Percentiles rank a stretch among this genome's conserved stretches.
These are phyloP conservation scores for Thamnophis elegans DNA, from an alignment of 2,797 vertebrate genomes.

Conservation along the genomic window DNA sequence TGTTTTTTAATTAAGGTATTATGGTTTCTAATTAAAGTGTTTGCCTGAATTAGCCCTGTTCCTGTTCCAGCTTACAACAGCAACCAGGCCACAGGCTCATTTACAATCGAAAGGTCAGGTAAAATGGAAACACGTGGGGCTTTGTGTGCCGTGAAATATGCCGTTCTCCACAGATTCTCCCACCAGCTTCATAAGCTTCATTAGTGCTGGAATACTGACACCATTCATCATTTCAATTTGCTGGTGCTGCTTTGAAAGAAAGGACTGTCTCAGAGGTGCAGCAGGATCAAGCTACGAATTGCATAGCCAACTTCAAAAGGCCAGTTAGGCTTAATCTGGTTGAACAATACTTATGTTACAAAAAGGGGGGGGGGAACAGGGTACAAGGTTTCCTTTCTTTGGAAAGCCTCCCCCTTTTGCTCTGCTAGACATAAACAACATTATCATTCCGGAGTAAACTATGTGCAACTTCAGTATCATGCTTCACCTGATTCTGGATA, in stretches of 20 bases:
- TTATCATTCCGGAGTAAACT: not conserved
- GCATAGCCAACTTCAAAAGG: not conserved
- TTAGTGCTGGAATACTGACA: not conserved
- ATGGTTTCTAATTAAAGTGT: not conserved
- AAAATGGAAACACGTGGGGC: not conserved
- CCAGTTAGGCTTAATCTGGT: not conserved
- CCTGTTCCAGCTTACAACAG: not conserved
- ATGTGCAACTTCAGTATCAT: not conserved
- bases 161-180: not conserved
- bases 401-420: not conserved
- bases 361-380: not conserved
- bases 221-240: slow-evolving; percentile 13
- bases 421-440: not conserved
- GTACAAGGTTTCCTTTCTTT: not conserved
- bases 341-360: not conserved
- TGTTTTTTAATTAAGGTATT: not conserved
- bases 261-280: not conserved
- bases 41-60: not conserved
- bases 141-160: slow-evolving; percentile 8
- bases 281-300: slow-evolving; percentile 2
- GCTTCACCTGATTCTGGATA: not conserved
- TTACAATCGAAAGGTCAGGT: slow-evolving; percentile 2
- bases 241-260: not conserved
- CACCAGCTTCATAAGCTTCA: slow-evolving; percentile 7
- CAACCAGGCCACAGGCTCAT: not conserved